Percentiles rank a stretch among this genome's conserved stretches.
Evolutionary conservation across 2,113 vertebrate species (phyloP).

Genomic region (Aspiorhynchus laticeps): DNA sequence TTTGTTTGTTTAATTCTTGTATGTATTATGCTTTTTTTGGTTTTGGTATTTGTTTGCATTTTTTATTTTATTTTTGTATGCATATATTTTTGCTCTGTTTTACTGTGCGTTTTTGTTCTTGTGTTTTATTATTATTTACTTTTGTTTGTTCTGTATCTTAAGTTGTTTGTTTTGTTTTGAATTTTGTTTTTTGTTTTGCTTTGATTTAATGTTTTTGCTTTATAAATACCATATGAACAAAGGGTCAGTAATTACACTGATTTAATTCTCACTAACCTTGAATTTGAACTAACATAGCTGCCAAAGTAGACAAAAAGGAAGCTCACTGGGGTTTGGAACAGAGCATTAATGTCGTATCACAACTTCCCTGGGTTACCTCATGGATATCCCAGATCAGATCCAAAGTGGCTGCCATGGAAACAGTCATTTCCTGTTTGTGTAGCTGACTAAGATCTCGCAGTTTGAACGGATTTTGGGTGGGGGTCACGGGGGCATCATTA

Average conservation of each 20-base stretch:
- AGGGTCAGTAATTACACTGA: background rate
- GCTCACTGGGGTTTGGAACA: conserved; percentile 12
- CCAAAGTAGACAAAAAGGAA: background rate
- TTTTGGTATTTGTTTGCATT: background rate
- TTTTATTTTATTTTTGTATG: background rate
- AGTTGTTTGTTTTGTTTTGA: background rate
- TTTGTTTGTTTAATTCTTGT: background rate
- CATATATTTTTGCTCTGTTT: background rate
- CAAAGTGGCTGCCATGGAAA: conserved; percentile 43
- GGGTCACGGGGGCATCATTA: conserved; percentile 18
- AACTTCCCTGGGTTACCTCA: background rate
- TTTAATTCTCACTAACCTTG: background rate
- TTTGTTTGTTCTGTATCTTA: background rate
- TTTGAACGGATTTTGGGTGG: conserved; percentile 45
- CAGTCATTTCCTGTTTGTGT: conserved; percentile 70
- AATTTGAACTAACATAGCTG: no score
- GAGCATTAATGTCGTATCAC: background rate
- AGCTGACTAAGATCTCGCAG: conserved; percentile 47
- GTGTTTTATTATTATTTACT: background rate
- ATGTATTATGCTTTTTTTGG: background rate
- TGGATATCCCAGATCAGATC: conserved; percentile 21
- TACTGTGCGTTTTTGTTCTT: background rate
- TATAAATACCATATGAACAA: background rate
- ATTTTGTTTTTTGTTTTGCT: background rate
- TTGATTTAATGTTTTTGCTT: background rate